Percentiles rank a stretch among this genome's conserved stretches.
These are phyloP conservation scores for Noctua fimbriata DNA, from an alignment of 2,888 invertebrate genomes.

Conservation along the genomic window DNA sequence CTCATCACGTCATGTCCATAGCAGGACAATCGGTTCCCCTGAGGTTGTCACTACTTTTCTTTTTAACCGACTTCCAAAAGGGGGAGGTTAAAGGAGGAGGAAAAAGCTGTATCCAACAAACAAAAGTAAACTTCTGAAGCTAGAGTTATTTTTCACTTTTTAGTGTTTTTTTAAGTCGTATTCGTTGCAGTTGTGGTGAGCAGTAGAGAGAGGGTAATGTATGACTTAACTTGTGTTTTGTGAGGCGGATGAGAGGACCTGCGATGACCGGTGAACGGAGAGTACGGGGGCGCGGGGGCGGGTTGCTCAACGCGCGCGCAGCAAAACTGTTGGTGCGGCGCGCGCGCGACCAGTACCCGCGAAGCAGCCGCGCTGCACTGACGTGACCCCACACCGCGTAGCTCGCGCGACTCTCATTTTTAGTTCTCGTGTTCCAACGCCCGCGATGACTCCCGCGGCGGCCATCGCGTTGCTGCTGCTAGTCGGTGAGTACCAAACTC, in stretches of 20 bases:
- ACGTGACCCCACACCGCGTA: slow-evolving; percentile 49
- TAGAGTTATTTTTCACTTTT: too few species aligned
- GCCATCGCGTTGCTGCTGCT: slow-evolving; percentile 70
- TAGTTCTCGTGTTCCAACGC: slow-evolving; percentile 46
- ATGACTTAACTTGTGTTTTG: neutral
- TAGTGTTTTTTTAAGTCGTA: too few species aligned
- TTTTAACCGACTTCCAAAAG: too few species aligned
- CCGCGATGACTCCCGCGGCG: slow-evolving; percentile 63
- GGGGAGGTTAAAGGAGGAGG: too few species aligned
- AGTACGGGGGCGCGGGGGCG: slow-evolving; percentile 32
- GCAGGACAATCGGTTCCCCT: too few species aligned
- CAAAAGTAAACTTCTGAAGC: too few species aligned
- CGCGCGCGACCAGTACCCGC: slow-evolving; percentile 65
- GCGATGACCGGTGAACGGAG: neutral
- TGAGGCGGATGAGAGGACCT: neutral
- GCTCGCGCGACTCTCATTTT: slow-evolving; percentile 50
- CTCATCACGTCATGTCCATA: too few species aligned
- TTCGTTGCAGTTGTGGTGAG: neutral
- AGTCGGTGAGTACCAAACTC: slow-evolving; percentile 71
- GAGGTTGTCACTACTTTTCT: too few species aligned
- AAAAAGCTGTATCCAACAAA: too few species aligned
- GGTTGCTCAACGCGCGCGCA: slow-evolving; percentile 38
- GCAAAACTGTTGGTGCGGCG: slow-evolving; percentile 52
- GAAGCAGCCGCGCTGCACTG: slow-evolving; percentile 44
- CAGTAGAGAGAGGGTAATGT: neutral